Conservation (phyloP, 2,888 invertebrate genomes). For the Leistus spinibarbis region DNA sequence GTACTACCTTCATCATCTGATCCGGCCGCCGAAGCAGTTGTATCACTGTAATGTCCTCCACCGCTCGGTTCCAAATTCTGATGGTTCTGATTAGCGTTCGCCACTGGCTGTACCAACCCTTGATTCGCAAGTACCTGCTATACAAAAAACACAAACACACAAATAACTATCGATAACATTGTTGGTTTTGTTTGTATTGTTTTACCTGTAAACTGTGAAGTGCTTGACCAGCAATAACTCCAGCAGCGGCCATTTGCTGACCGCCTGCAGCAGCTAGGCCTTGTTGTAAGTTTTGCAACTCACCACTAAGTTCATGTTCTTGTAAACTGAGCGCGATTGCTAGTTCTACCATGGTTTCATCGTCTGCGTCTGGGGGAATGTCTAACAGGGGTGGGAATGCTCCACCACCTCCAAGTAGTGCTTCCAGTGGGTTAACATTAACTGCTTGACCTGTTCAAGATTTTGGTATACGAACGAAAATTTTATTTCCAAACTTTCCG, state of each 20-base stretch:
- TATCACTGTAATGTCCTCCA: conserved; percentile 75
- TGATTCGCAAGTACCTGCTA: conserved; percentile 34
- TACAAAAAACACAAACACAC: not conserved
- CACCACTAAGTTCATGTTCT: conserved; percentile 70
- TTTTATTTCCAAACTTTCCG: not conserved
- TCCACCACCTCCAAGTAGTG: conserved; percentile 59
- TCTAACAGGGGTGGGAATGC: conserved; percentile 82
- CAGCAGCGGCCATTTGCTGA: conserved; percentile 49
- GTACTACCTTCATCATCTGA: conserved; percentile 96
- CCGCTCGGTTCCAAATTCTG: conserved; percentile 54
- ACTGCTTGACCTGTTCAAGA: conserved; percentile 20
- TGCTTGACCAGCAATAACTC: conserved; percentile 47
- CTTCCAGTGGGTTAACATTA: conserved; percentile 58
- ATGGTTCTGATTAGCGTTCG: conserved; percentile 44
- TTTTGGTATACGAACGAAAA: not conserved
- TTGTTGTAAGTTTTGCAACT: conserved; percentile 61
- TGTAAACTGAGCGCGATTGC: conserved; percentile 95
- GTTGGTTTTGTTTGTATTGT: not conserved
- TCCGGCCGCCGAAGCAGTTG: conserved; percentile 84
- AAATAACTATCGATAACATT: not conserved
- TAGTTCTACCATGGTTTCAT: conserved; percentile 95
- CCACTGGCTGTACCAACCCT: conserved; percentile 37
- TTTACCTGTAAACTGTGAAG: conserved; percentile 60
- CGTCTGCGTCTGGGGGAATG: conserved; percentile 93
- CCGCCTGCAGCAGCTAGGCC: conserved; percentile 50